A percentile compares a stretch with the other conserved stretches of the same genome.
Conservation (phyloP, 2,113 vertebrate species). For the Scolopax mira region DNA sequence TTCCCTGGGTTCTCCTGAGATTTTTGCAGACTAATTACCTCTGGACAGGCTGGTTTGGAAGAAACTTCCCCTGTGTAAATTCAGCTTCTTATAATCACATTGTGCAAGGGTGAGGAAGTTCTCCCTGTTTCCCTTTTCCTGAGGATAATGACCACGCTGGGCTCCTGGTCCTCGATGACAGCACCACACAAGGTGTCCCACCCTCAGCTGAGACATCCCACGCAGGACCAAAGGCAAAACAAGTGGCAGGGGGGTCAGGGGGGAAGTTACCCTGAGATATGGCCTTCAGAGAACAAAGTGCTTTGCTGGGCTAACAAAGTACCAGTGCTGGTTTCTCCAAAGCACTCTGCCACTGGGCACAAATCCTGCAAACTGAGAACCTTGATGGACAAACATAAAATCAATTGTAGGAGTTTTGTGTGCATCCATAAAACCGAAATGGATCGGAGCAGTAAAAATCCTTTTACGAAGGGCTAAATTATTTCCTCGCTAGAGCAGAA, state of each 20-base stretch:
- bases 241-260: no score
- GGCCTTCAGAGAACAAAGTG: background rate
- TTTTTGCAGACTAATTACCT: background rate
- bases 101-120: background rate
- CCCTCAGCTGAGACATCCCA: background rate
- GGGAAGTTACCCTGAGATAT: background rate
- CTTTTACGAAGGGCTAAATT: background rate
- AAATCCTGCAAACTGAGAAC: background rate
- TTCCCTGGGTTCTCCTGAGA: background rate
- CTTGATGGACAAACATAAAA: background rate
- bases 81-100: background rate
- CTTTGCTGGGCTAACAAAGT: background rate
- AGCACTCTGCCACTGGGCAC: background rate
- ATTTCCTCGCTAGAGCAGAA: background rate
- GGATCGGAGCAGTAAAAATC: background rate
- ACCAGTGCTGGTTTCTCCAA: background rate
- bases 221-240: background rate
- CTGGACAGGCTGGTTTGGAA: background rate
- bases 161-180: background rate
- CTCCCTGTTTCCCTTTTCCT: background rate
- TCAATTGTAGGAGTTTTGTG: background rate
- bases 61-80: background rate
- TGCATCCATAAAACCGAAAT: background rate
- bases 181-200: background rate
- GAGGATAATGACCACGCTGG: background rate